Percentiles rank a stretch among this genome's conserved stretches.
phyloP scores from a whole-genome alignment of 92 coral and sea anemone species.

The Umimayanthus kanabou region DNA sequence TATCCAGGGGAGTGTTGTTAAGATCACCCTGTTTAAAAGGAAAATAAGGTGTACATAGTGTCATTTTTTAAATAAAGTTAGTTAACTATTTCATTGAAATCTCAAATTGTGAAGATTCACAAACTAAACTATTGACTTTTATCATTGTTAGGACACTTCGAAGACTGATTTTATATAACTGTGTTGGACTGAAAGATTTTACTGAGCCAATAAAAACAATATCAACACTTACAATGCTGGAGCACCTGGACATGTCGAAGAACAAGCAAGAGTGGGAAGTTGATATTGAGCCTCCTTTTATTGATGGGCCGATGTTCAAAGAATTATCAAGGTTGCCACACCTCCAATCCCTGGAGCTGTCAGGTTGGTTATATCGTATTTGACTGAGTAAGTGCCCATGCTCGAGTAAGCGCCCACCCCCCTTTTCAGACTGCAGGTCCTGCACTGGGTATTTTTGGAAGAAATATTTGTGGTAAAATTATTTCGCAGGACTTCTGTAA shows the following conservation, averaged over 20 bases:
- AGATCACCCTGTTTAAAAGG: no score
- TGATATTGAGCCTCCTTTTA: constrained; percentile 53
- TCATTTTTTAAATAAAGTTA: no score
- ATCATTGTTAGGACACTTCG: constrained; percentile 53
- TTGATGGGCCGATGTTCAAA: constrained; percentile 54
- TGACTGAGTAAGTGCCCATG: no score
- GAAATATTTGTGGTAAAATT: no score
- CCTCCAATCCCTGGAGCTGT: constrained; percentile 57
- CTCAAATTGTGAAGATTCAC: background rate
- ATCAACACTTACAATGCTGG: constrained; percentile 53
- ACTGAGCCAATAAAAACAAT: constrained; percentile 52
- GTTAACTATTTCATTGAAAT: background rate
- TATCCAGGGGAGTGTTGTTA: no score
- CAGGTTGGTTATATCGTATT: constrained; percentile 58
- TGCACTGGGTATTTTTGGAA: no score
- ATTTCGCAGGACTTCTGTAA: no score
- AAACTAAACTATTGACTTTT: background rate
- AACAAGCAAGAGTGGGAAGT: constrained; percentile 60
- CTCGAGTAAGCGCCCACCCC: no score
- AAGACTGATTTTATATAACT: constrained; percentile 76
- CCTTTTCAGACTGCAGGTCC: no score
- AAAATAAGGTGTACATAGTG: no score
- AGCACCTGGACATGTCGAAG: constrained; percentile 81
- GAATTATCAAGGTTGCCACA: constrained; percentile 53
- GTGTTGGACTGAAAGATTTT: constrained; percentile 53